These are phyloP conservation scores for Orcinus orca DNA, from an alignment of 2,113 vertebrate genomes.

Conservation along the genomic window DNA sequence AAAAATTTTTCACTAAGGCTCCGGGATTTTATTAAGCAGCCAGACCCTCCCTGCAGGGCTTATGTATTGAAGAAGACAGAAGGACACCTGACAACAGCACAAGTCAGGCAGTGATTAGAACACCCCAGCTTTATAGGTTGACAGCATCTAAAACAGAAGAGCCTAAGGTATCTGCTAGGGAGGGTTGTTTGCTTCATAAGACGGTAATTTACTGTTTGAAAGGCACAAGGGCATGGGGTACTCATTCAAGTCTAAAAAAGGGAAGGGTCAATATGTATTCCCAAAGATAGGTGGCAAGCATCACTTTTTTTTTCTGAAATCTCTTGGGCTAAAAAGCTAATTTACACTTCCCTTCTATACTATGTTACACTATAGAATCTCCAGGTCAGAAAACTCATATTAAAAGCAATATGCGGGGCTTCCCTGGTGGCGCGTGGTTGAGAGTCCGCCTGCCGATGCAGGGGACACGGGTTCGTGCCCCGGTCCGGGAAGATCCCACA, in stretches of 20 bases:
- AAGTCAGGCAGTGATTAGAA: background rate
- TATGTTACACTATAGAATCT: background rate
- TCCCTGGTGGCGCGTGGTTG: no score
- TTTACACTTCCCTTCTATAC: background rate
- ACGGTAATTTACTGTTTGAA: background rate
- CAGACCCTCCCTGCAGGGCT: background rate
- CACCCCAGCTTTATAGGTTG: background rate
- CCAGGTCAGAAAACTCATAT: background rate
- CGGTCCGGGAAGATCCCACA: no score
- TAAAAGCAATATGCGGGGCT: background rate
- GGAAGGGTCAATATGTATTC: background rate
- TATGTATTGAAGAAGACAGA: background rate
- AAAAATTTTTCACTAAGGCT: background rate
- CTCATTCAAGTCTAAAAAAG: background rate
- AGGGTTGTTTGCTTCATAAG: background rate
- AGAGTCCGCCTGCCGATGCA: no score
- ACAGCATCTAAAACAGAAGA: constrained; percentile 8
- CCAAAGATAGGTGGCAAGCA: background rate
- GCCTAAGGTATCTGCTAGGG: background rate
- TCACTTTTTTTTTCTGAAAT: background rate
- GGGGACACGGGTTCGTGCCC: no score
- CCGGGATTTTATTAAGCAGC: background rate
- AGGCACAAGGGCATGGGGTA: background rate
- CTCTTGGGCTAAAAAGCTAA: background rate
- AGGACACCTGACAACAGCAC: background rate